phyloP scores from a whole-genome alignment of 1,140 invertebrate genomes.

The Pinna nobilis region DNA sequence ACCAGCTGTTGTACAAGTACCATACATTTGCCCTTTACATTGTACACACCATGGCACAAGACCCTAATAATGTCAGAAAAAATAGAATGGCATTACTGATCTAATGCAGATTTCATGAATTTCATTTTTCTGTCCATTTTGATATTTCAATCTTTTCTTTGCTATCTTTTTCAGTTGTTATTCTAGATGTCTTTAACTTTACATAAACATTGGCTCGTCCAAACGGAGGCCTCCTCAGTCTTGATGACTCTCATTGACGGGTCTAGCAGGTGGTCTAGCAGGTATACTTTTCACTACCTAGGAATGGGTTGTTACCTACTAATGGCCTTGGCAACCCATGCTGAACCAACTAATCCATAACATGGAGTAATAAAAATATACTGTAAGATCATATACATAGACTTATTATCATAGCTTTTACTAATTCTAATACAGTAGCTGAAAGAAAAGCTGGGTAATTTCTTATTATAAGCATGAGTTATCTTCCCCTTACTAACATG shows the following conservation, averaged over 20 bases:
- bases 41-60: no score
- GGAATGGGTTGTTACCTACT: constrained; percentile 21
- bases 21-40: no score
- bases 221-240: no score
- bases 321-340: constrained; percentile 12
- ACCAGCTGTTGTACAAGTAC: no score
- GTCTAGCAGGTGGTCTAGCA: constrained; percentile 3
- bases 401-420: no score
- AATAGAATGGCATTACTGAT: no score
- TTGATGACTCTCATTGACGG: constrained; percentile 14
- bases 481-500: constrained; percentile 17
- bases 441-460: constrained; percentile 5
- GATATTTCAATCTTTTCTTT: no score
- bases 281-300: constrained; percentile 20
- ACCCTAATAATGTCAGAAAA: no score
- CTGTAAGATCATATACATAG: no score
- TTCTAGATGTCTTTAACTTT: constrained; percentile 11
- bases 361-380: constrained; percentile 12
- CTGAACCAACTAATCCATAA: constrained; percentile 7
- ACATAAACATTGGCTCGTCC: no score
- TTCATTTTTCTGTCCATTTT: constrained; percentile 15
- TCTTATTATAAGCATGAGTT: constrained; percentile 10
- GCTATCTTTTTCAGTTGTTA: constrained; percentile 21
- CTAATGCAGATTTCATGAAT: no score
- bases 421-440: constrained; percentile 16